Conservation (phyloP, 2,113 vertebrate species). For the Silurus meridionalis region DNA sequence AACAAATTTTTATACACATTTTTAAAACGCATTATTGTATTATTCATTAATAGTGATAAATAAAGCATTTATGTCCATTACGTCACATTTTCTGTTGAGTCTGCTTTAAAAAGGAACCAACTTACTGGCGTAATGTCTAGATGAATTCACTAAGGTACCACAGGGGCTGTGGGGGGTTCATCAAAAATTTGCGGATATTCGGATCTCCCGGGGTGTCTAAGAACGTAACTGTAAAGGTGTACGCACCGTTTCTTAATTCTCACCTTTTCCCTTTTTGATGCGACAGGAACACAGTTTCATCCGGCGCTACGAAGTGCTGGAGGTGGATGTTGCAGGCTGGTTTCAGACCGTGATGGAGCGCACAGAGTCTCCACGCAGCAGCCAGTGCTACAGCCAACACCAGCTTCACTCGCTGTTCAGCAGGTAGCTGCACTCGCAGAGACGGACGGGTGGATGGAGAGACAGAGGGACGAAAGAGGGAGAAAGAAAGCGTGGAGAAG, state of each 20-base stretch:
- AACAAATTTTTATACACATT: too few relatives aligned
- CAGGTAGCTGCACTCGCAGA: conserved; percentile 78
- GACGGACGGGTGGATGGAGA: conserved; percentile 16
- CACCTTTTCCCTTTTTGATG: neutral
- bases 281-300: conserved; percentile 90
- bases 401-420: conserved; percentile 92
- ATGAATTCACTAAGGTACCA: too few relatives aligned
- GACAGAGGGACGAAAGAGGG: conserved; percentile 29
- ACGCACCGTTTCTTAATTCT: neutral
- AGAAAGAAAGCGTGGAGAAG: conserved; percentile 8
- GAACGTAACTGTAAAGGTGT: neutral
- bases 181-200: too few relatives aligned
- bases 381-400: conserved; percentile 86
- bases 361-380: conserved; percentile 91
- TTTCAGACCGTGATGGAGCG: conserved; percentile 94
- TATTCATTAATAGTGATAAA: too few relatives aligned
- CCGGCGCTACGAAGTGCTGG: conserved; percentile 86
- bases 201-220: too few relatives aligned
- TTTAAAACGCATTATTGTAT: too few relatives aligned
- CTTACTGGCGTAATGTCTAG: too few relatives aligned
- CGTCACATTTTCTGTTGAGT: too few relatives aligned
- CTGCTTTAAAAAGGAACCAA: too few relatives aligned
- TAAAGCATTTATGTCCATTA: too few relatives aligned
- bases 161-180: too few relatives aligned
- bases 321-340: conserved; percentile 94